Percentiles rank a stretch among this genome's conserved stretches.
phyloP scores from a whole-genome alignment of 2,797 vertebrate species.

The Sebastolobus alascanus region DNA sequence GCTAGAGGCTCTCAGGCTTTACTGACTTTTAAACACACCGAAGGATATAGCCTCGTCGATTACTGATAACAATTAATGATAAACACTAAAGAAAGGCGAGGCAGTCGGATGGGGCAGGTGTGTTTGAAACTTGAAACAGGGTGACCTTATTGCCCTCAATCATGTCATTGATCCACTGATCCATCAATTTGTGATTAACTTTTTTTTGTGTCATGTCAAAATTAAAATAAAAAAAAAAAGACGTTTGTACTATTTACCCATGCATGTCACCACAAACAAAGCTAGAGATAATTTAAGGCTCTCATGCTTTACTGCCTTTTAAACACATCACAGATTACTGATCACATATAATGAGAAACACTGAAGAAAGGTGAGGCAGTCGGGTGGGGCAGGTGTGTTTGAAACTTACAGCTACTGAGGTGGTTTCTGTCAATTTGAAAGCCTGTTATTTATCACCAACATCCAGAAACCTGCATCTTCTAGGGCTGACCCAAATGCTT shows the following conservation, averaged over 20 bases:
- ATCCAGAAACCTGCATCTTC: neutral
- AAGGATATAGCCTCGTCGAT: neutral
- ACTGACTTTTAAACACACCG: neutral
- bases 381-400: neutral
- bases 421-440: constrained; percentile 10
- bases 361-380: neutral
- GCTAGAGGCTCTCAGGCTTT: neutral
- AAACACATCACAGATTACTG: neutral
- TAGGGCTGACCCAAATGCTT: too few species aligned
- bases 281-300: neutral
- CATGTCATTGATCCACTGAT: too few species aligned
- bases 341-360: neutral
- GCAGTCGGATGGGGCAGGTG: neutral
- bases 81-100: neutral
- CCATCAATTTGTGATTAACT: too few species aligned
- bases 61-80: constrained; percentile 1
- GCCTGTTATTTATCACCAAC: neutral
- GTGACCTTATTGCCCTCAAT: too few species aligned
- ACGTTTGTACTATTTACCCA: neutral
- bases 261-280: neutral
- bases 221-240: too few species aligned
- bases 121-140: neutral
- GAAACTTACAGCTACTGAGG: neutral
- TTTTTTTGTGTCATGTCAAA: too few species aligned
- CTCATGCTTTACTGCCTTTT: neutral